These are phyloP conservation scores for Nomada ferruginata DNA, from an alignment of 2,888 invertebrate genomes.

Conservation along the genomic window DNA sequence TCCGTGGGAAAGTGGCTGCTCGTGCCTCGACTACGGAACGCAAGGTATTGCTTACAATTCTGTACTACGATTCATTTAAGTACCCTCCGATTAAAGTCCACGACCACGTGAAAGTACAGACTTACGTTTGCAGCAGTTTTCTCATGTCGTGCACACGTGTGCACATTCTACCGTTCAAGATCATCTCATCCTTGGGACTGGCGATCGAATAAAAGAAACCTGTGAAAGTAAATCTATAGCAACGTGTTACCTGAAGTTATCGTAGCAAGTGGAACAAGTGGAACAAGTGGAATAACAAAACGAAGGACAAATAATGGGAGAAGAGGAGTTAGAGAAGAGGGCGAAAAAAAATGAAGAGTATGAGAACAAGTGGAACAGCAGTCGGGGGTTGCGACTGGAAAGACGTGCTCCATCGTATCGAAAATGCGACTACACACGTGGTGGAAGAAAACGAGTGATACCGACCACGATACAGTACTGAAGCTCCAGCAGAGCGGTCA, in stretches of 20 bases:
- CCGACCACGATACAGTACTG: conserved; percentile 67
- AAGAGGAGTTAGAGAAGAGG: neutral
- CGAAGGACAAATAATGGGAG: neutral
- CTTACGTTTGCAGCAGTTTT: conserved; percentile 39
- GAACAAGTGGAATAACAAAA: too few relatives aligned
- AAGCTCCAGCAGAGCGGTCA: conserved; percentile 77
- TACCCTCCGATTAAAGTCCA: conserved; percentile 76
- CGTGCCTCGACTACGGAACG: conserved; percentile 60
- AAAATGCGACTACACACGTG: conserved; percentile 34
- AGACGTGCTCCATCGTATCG: conserved; percentile 22
- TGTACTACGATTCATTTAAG: conserved; percentile 73
- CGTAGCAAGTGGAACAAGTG: neutral
- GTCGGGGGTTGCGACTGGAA: conserved; percentile 14
- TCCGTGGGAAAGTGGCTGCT: conserved; percentile 59
- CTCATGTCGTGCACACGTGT: neutral
- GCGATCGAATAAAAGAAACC: too few relatives aligned
- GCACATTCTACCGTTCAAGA: neutral
- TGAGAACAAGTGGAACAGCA: conserved; percentile 5
- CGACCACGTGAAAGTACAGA: conserved; percentile 71
- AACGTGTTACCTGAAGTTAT: too few relatives aligned
- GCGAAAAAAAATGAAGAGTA: neutral
- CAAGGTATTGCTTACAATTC: conserved; percentile 76
- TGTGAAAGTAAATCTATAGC: too few relatives aligned
- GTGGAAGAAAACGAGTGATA: conserved; percentile 60
- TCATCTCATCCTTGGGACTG: too few relatives aligned